Percentiles rank a stretch among this genome's conserved stretches.
phyloP scores from a whole-genome alignment of 2,888 invertebrate species.

The Halictus quadricinctus region DNA sequence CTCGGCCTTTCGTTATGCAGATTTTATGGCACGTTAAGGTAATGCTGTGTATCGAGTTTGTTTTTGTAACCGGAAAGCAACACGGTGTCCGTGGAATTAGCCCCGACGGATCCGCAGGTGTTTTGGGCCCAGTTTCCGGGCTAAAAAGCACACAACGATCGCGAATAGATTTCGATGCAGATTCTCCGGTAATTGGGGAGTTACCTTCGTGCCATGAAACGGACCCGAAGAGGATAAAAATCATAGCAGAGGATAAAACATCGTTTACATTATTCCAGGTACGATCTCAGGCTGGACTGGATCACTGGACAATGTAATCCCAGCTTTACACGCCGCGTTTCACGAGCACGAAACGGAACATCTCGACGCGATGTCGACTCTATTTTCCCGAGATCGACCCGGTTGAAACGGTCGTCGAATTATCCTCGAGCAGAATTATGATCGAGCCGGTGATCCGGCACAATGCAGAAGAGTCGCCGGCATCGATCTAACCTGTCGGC shows the following conservation, averaged over 20 bases:
- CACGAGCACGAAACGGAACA: not conserved
- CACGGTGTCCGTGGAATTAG: slow-evolving; percentile 1
- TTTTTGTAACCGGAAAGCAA: not conserved
- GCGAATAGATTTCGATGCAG: not conserved
- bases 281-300: not conserved
- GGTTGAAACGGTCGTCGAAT: slow-evolving; percentile 22
- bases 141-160: not conserved
- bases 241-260: not conserved
- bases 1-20: slow-evolving; percentile 42
- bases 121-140: not conserved
- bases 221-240: not conserved
- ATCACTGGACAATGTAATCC: not conserved
- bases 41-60: slow-evolving; percentile 34
- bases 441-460: slow-evolving; percentile 50
- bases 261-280: not conserved
- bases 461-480: slow-evolving; percentile 39
- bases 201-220: too few species aligned
- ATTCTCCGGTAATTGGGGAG: not conserved
- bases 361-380: not conserved
- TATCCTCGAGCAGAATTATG: slow-evolving; percentile 37
- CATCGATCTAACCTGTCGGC: slow-evolving; percentile 45
- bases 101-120: slow-evolving; percentile 19
- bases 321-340: not conserved
- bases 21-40: slow-evolving; percentile 41
- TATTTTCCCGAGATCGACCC: slow-evolving; percentile 22